Percentiles rank a stretch among this genome's conserved stretches.
Evolutionary conservation across 2,797 vertebrate species (phyloP).

Genomic region (Cheirogaleus major): DNA sequence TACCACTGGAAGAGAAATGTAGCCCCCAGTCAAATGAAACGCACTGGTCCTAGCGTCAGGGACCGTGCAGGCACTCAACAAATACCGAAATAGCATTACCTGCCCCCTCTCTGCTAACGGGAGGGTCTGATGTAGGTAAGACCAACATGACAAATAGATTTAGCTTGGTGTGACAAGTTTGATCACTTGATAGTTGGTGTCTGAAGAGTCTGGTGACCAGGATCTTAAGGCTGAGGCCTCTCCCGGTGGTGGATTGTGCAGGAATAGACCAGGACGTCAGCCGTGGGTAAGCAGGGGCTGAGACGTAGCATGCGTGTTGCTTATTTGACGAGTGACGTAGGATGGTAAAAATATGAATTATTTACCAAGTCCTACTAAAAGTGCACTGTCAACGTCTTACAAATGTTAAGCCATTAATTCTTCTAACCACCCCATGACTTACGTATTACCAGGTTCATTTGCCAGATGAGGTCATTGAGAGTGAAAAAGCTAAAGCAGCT

Average conservation of each 20-base stretch:
- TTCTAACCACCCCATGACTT: background rate
- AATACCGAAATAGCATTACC: rapidly evolving
- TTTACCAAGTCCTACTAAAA: background rate
- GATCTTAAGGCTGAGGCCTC: no score
- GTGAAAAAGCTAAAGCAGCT: background rate
- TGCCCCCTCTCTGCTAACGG: rapidly evolving
- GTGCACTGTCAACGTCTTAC: background rate
- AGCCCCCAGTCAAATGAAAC: background rate
- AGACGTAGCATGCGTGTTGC: rapidly evolving
- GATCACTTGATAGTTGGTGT: rapidly evolving
- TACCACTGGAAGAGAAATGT: background rate
- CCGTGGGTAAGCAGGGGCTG: no score
- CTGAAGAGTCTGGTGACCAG: no score
- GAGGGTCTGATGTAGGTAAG: no score
- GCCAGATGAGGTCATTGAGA: background rate
- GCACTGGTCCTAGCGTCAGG: rapidly evolving
- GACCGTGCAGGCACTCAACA: rapidly evolving
- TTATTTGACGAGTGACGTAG: rapidly evolving
- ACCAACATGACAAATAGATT: no score
- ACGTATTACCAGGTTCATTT: background rate
- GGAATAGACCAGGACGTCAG: rapidly evolving
- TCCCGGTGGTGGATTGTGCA: rapidly evolving
- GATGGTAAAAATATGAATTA: rapidly evolving
- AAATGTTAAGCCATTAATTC: background rate
- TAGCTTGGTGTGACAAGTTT: rapidly evolving